Base-by-base conservation (phyloP, 1,140 invertebrate genomes). In the Diorhabda sublineata region DNA sequence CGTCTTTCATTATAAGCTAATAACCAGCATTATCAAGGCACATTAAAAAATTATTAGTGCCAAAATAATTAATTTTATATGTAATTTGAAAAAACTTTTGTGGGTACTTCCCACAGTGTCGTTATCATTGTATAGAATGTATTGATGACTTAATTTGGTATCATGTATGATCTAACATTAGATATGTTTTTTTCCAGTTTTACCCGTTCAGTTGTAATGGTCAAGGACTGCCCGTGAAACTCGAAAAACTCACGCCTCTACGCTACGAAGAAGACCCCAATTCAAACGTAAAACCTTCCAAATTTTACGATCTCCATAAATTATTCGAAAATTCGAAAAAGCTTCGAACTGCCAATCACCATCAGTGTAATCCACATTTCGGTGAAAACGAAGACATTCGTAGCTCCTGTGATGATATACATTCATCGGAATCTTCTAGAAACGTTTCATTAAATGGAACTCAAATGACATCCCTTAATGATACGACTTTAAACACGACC, bases 191-290 rank as follows among this genome's bases (percentile, higher is more conserved):
- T 52, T 75, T 73, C 42, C 61, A 77, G 75, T 77, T 71, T 68
- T 74, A 72, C 45, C 66, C 64, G 44, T 68, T 71, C 3, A 73
- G 75, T 64, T 71, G 71, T 59, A 75, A 75, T 52, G 70, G 72
- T 44, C 65, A 70, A 58, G 42, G 71, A 42, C 58, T 61, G 1
- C 68, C 69, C 43, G 74, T 73, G 5, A 72, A 75, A 66, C 68
- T 64, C 26, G 68, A 71, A 58, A 65, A 60, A n/a, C 67, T 68
- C 60, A 41, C 67, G 43, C 52, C 45, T 42, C 66, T 69, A 42
- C 61, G 61, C 41, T 77, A 72, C 68, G 71, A 76, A 58, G 77
- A 77, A 47, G 77, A 78, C 67, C 69, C 75, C 9, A 78, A 78
- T 65, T 78, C 74, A 6, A 77, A 78, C 58, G 59, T 78, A 7